Percentiles rank a stretch among this genome's conserved stretches.
Conservation (phyloP, 2,797 vertebrate species). For the Phataginus tricuspis region DNA sequence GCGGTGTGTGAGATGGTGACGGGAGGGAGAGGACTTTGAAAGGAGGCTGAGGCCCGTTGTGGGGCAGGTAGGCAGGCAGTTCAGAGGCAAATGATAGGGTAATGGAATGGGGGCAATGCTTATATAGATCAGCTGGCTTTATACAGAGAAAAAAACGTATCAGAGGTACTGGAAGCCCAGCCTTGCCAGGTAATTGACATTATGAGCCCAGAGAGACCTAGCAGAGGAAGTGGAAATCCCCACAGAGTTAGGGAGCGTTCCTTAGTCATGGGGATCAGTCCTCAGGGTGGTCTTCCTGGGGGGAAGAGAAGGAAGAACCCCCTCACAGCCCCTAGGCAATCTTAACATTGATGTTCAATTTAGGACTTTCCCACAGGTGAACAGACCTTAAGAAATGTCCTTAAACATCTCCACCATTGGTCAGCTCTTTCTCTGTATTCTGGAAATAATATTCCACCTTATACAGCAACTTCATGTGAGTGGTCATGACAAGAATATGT, state of each 20-base stretch:
- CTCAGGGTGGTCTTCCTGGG: not conserved
- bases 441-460: not conserved
- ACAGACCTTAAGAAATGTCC: not conserved
- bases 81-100: not conserved
- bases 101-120: not conserved
- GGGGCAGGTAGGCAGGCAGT: not conserved
- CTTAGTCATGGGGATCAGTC: not conserved
- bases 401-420: not conserved
- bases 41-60: not conserved
- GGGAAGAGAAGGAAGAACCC: not conserved
- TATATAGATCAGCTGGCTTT: not conserved
- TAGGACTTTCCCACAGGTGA: not conserved
- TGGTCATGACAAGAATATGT: not conserved
- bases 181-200: not conserved
- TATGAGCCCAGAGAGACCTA: not conserved
- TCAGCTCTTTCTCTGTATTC: not conserved
- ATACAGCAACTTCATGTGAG: not conserved
- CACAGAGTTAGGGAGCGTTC: accelerated
- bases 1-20: not conserved
- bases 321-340: not conserved
- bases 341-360: not conserved
- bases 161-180: not conserved
- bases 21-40: not conserved
- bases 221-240: not conserved
- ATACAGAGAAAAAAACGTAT: not conserved